Percentiles rank a stretch among this genome's conserved stretches.
Conservation (phyloP, 1,140 invertebrate species). For the Mizuhopecten yessoensis region DNA sequence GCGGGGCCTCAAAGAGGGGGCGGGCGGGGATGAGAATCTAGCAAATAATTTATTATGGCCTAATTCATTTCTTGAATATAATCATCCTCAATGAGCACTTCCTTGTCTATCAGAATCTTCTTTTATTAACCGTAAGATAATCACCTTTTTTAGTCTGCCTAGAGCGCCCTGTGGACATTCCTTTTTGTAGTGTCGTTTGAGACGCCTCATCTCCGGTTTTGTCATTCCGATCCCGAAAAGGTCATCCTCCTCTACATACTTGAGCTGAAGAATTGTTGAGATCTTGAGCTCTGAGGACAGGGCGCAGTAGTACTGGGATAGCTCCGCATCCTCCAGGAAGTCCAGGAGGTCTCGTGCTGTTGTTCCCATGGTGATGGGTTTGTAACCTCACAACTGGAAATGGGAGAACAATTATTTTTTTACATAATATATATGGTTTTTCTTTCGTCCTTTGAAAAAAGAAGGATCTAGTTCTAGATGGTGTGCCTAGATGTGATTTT, state of each 20-base stretch:
- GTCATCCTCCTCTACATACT: constrained; percentile 97
- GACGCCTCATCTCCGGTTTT: constrained; percentile 95
- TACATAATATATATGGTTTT: too few relatives aligned
- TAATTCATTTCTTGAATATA: too few relatives aligned
- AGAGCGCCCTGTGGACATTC: constrained; percentile 92
- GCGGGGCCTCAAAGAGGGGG: too few relatives aligned
- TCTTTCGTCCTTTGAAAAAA: too few relatives aligned
- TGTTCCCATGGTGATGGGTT: constrained; percentile 63
- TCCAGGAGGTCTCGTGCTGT: constrained; percentile 89
- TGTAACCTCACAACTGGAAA: constrained; percentile 54
- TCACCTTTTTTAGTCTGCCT: constrained; percentile 76
- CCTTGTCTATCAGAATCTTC: too few relatives aligned
- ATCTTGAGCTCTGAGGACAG: constrained; percentile 88
- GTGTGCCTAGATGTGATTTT: too few relatives aligned
- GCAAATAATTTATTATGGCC: too few relatives aligned
- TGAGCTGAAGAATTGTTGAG: constrained; percentile 92
- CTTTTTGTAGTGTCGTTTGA: constrained; percentile 97
- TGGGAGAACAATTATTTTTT: not conserved
- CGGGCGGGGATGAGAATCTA: too few relatives aligned
- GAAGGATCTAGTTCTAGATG: too few relatives aligned
- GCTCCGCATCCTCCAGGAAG: constrained; percentile 94
- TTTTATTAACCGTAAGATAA: too few relatives aligned
- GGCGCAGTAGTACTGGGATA: constrained; percentile 93
- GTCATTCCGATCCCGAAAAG: constrained; percentile 95
- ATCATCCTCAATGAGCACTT: too few relatives aligned